Evolutionary conservation across 2,797 vertebrate genomes (phyloP).

Genomic region (Taenioides sp.): DNA sequence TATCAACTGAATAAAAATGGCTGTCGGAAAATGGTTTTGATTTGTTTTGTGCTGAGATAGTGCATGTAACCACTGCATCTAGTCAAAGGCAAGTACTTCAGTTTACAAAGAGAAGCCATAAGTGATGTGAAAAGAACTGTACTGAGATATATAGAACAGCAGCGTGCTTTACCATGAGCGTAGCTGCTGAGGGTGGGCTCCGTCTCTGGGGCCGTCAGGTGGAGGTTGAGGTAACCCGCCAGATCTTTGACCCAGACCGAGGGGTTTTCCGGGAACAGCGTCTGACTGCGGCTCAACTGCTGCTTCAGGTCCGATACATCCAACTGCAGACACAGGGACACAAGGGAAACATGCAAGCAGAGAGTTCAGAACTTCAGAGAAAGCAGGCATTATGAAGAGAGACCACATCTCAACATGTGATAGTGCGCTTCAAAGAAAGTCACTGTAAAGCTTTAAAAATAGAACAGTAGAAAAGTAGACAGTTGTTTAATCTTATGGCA

Average conservation of each 20-base stretch:
- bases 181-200: slow-evolving; percentile 90
- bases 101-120: no score
- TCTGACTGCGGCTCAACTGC: slow-evolving; percentile 88
- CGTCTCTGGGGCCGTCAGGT: slow-evolving; percentile 81
- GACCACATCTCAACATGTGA: slow-evolving; percentile 52
- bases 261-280: slow-evolving; percentile 89
- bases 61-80: neutral
- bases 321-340: slow-evolving; percentile 67
- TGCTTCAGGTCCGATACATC: slow-evolving; percentile 85
- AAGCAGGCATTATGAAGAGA: slow-evolving; percentile 19
- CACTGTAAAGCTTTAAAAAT: slow-evolving; percentile 22
- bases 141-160: no score
- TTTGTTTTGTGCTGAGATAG: neutral
- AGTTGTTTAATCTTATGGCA: no score
- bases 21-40: neutral
- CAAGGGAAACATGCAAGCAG: neutral
- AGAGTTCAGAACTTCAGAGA: slow-evolving; percentile 27
- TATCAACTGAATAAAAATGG: no score
- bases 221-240: slow-evolving; percentile 93
- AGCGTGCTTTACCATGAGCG: slow-evolving; percentile 77
- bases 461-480: neutral
- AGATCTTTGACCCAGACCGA: slow-evolving; percentile 96
- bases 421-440: neutral
- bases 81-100: no score
- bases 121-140: no score